Base-by-base conservation (phyloP, 1,140 invertebrate genomes). In the Eriosoma lanigerum region DNA sequence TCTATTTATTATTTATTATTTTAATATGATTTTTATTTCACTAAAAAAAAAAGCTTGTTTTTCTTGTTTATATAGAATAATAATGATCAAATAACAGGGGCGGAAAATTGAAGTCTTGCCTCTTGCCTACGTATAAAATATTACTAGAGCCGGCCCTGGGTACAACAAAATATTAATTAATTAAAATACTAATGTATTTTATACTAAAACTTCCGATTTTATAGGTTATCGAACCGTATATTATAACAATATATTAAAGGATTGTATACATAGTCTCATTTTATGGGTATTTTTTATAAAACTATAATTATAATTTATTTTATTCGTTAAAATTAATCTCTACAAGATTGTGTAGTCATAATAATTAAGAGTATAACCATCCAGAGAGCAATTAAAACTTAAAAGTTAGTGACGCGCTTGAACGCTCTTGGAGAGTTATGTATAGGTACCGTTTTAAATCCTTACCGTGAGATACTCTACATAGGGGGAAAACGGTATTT, bases 351-450 rank as follows among this genome's bases (percentile, higher is more conserved):
- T 46, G 3, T 44, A 70, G 44, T 48, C 15, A 29, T 50, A 70
- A 70, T 70, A 70, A 70, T 70, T 70, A 70, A 70, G 46, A 21
- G 15, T 29, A 50, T 60, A 24, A 12, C 15, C 21, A 29, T 12
- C 46, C 66, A 21, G 15, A 15, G 17, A 70, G 24, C 21, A 70
- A 70, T 50, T 50, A 70, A 38, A 38, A 38, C 3, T 38, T 38
- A 38, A 50, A 70, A 70, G 66, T 70, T 70, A 50, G 38, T 68
- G 46, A 24, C n/a, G 64, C 64, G 64, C 64, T 68, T 24, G 32
- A 68, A 68, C n/a, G 66, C 21, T 46, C 66, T 48, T 50, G 24
- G 44, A 48, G 44, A 21, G 21, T 10, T 70, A 24, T 70, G 21
- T n/a, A 48, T n/a, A n/a, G n/a, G n/a, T n/a, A 15, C 52, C 3